phyloP scores from a whole-genome alignment of 37 sponge, comb jelly and placozoan species.

The Geodia barretti region DNA sequence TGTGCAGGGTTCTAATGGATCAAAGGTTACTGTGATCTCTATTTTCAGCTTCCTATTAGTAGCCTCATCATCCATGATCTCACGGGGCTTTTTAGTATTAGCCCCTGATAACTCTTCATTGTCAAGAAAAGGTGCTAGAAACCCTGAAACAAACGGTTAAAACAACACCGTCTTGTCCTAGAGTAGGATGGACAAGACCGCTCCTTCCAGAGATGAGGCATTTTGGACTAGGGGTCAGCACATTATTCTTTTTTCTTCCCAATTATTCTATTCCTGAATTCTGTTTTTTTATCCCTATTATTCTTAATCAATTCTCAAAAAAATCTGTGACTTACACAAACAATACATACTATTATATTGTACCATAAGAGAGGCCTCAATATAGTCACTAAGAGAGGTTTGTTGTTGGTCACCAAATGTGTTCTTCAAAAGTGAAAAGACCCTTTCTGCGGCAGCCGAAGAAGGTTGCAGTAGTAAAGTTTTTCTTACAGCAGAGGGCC shows the following conservation, averaged over 20 bases:
- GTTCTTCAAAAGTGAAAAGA: constrained; percentile 21
- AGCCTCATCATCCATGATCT: no score
- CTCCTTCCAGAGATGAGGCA: no score
- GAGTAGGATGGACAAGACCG: no score
- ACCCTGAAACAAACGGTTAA: no score
- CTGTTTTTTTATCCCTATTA: neutral
- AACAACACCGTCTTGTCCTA: no score
- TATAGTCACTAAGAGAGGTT: neutral
- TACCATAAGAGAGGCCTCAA: neutral
- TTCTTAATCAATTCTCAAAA: no score
- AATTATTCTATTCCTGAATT: neutral
- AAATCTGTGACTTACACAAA: neutral
- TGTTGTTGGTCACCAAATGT: constrained; percentile 5
- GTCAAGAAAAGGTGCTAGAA: no score
- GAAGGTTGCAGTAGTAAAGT: constrained; percentile 26
- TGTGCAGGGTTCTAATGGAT: no score
- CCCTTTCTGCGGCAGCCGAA: constrained; percentile 40
- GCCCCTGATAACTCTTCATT: no score
- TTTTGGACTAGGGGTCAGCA: neutral
- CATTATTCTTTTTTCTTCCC: neutral
- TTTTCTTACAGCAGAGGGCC: constrained; percentile 6
- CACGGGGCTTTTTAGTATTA: no score
- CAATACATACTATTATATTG: constrained; percentile 1
- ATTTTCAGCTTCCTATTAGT: no score
- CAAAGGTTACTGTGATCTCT: no score